Conservation (phyloP, 2,888 invertebrate genomes). For the Minunthozetes semirufus region DNA sequence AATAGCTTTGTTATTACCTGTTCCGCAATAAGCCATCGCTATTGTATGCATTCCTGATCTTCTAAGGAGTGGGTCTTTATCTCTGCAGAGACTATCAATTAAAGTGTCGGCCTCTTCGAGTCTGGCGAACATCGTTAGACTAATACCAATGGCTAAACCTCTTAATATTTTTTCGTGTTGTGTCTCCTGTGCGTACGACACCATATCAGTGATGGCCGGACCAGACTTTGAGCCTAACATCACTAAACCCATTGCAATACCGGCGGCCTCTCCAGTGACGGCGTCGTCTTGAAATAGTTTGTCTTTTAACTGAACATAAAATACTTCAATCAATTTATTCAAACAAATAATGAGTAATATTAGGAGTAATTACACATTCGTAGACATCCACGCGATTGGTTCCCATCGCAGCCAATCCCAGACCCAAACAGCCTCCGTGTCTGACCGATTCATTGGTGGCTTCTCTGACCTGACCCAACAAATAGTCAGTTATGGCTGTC, state of each 20-base stretch:
- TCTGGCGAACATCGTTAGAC: slow-evolving; percentile 92
- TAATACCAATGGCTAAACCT: slow-evolving; percentile 91
- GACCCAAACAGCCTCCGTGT: slow-evolving; percentile 93
- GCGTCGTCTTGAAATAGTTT: slow-evolving; percentile 98
- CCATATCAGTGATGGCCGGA: slow-evolving; percentile 86
- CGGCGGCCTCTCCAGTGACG: slow-evolving; percentile 96
- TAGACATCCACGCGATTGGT: slow-evolving; percentile 63
- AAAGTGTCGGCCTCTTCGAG: slow-evolving; percentile 92
- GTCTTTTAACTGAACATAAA: slow-evolving; percentile 93
- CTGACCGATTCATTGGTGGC: slow-evolving; percentile 87
- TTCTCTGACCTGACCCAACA: slow-evolving; percentile 88
- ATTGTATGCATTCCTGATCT: slow-evolving; percentile 96
- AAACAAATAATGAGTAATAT: background rate
- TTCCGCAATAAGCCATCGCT: slow-evolving; percentile 97
- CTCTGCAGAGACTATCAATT: slow-evolving; percentile 76
- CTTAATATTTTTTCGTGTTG: slow-evolving; percentile 97
- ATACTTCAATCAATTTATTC: slow-evolving; percentile 49
- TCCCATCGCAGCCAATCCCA: slow-evolving; percentile 97
- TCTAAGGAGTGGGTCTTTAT: slow-evolving; percentile 79
- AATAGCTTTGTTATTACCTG: slow-evolving; percentile 94
- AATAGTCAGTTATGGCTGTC: slow-evolving; percentile 81
- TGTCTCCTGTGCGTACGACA: slow-evolving; percentile 86
- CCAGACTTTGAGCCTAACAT: slow-evolving; percentile 93
- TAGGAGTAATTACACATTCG: slow-evolving; percentile 28
- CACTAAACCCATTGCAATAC: slow-evolving; percentile 98